Percentiles rank a stretch among this genome's conserved stretches.
Conservation (phyloP, 2,113 vertebrate species). For the Erythrolamprus reginae region DNA sequence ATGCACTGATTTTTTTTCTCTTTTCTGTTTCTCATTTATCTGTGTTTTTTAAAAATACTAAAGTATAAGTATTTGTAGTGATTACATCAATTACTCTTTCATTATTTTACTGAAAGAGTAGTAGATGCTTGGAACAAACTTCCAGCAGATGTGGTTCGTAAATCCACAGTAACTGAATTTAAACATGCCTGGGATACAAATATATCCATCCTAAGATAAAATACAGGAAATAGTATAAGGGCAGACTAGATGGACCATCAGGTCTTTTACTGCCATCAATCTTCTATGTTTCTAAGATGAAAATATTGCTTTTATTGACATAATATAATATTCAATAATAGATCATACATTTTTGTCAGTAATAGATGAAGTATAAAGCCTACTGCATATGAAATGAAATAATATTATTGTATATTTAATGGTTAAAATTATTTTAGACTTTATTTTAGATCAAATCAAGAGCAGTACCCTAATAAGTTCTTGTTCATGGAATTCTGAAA, state of each 20-base stretch:
- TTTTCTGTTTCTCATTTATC: slow-evolving; percentile 59
- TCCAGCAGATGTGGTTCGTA: too few relatives aligned
- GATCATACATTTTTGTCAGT: slow-evolving; percentile 21
- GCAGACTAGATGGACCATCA: too few relatives aligned
- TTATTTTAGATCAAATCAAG: not conserved
- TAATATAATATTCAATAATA: slow-evolving; percentile 35
- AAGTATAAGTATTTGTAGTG: slow-evolving; percentile 36
- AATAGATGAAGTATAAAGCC: slow-evolving; percentile 23
- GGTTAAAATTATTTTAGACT: not conserved
- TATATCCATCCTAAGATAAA: too few relatives aligned
- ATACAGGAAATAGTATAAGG: too few relatives aligned
- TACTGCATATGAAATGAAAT: slow-evolving; percentile 1
- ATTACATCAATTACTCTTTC: too few relatives aligned
- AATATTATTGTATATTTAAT: slow-evolving; percentile 14
- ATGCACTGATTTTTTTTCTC: slow-evolving; percentile 68
- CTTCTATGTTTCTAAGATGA: too few relatives aligned
- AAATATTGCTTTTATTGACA: slow-evolving; percentile 38
- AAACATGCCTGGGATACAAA: too few relatives aligned
- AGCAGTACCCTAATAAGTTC: not conserved
- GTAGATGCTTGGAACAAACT: too few relatives aligned
- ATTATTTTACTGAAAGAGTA: too few relatives aligned
- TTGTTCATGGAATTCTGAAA: not conserved
- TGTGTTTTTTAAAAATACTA: slow-evolving; percentile 24
- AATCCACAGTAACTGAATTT: too few relatives aligned
- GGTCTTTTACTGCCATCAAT: too few relatives aligned